Evolutionary conservation across 2,888 invertebrate species (phyloP).

Genomic region (Drosophila quasianomalipes): DNA sequence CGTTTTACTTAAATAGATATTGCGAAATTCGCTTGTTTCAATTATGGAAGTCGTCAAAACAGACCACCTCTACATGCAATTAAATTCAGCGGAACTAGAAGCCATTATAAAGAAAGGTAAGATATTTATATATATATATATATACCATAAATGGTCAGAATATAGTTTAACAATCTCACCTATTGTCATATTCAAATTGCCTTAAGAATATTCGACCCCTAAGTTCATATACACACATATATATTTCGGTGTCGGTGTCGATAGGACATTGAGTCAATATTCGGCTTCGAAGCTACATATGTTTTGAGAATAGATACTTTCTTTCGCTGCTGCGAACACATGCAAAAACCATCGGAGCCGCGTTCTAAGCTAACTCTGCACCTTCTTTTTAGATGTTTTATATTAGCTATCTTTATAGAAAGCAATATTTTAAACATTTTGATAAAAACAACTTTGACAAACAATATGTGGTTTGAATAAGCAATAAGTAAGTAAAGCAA

Average conservation of each 20-base stretch:
- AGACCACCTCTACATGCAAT: slow-evolving; percentile 83
- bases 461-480: slow-evolving; percentile 23
- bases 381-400: neutral
- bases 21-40: neutral
- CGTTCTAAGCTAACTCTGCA: neutral
- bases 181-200: neutral
- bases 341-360: neutral
- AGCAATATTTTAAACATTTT: slow-evolving; percentile 4
- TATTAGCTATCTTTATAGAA: neutral
- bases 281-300: neutral
- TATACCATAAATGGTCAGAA: neutral
- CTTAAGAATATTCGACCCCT: neutral
- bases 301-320: neutral
- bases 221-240: neutral
- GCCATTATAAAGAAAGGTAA: slow-evolving; percentile 85
- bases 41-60: slow-evolving; percentile 59
- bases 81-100: slow-evolving; percentile 83
- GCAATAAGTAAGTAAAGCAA: slow-evolving; percentile 43
- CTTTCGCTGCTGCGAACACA: neutral
- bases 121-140: slow-evolving; percentile 8
- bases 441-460: slow-evolving; percentile 1
- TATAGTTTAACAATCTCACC: neutral
- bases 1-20: slow-evolving; percentile 35
- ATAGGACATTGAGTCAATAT: neutral
- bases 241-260: neutral